Evolutionary conservation across 1,140 invertebrate genomes (phyloP).

Genomic region (Pectinophora gossypiella): DNA sequence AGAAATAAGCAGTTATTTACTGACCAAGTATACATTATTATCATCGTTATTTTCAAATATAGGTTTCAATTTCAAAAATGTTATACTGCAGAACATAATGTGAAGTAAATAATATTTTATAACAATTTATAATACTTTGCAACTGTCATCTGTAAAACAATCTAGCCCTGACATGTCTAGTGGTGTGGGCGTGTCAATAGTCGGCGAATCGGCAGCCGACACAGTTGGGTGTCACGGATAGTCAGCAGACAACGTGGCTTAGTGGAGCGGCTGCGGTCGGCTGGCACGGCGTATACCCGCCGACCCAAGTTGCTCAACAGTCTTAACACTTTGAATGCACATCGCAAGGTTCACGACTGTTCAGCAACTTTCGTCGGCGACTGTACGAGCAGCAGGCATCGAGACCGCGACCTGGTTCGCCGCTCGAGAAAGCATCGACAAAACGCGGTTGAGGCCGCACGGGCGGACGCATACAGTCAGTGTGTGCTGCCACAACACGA

Average conservation of each 20-base stretch:
- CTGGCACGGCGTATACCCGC: too few species aligned
- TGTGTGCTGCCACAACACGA: conserved; percentile 12
- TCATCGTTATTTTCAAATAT: too few species aligned
- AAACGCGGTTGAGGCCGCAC: conserved; percentile 73
- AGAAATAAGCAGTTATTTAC: too few species aligned
- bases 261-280: not conserved
- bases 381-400: conserved; percentile 53
- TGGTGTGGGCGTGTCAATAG: not conserved
- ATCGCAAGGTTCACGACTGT: too few species aligned
- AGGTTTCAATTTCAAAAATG: too few species aligned
- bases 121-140: too few species aligned
- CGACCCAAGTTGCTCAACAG: too few species aligned
- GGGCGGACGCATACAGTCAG: conserved; percentile 50
- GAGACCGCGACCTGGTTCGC: conserved; percentile 72
- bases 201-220: not conserved
- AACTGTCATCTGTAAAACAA: not conserved
- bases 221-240: not conserved
- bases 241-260: not conserved
- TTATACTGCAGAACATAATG: too few species aligned
- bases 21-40: too few species aligned
- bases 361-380: too few species aligned
- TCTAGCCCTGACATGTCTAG: not conserved
- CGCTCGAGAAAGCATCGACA: conserved; percentile 73
- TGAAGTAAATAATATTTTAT: too few species aligned
- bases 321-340: too few species aligned